A percentile compares a stretch with the other conserved stretches of the same genome.
Conservation (phyloP, 2,888 invertebrate species). For the Ophioninae sp. region DNA sequence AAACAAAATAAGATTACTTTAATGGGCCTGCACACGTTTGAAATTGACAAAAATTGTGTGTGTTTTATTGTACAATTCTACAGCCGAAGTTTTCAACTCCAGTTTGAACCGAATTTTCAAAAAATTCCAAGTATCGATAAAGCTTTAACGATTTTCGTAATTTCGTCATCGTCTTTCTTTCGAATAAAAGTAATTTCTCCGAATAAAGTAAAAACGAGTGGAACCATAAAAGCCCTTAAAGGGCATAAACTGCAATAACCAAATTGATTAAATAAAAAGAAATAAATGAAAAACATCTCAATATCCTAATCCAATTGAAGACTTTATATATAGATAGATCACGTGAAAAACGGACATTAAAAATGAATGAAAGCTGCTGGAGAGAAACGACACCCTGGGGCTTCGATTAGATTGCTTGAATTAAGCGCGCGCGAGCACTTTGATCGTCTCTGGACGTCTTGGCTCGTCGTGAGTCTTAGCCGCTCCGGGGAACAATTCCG, state of each 20-base stretch:
- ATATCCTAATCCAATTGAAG: slow-evolving; percentile 12
- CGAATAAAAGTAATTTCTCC: no score
- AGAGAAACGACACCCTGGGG: slow-evolving; percentile 47
- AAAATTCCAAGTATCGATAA: no score
- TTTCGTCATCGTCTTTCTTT: no score
- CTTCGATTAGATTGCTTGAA: slow-evolving; percentile 58
- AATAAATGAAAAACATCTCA: not conserved
- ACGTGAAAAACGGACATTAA: slow-evolving; percentile 8
- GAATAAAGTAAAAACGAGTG: no score
- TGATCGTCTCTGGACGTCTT: slow-evolving; percentile 31
- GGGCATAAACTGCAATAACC: not conserved
- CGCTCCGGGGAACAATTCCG: slow-evolving; percentile 59
- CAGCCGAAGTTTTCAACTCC: no score
- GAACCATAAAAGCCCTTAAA: not conserved
- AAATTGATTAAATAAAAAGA: no score
- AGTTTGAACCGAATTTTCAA: no score
- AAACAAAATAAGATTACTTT: no score
- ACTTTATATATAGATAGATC: slow-evolving; percentile 8
- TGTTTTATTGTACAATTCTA: no score
- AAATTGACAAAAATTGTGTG: no score
- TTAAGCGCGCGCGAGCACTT: slow-evolving; percentile 57
- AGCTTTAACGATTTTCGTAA: no score
- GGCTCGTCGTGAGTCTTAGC: slow-evolving; percentile 41
- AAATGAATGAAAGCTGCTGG: slow-evolving; percentile 2
- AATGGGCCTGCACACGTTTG: no score